These are phyloP conservation scores for Smittia sp. DNA, from an alignment of 2,888 invertebrate species.

Conservation along the genomic window DNA sequence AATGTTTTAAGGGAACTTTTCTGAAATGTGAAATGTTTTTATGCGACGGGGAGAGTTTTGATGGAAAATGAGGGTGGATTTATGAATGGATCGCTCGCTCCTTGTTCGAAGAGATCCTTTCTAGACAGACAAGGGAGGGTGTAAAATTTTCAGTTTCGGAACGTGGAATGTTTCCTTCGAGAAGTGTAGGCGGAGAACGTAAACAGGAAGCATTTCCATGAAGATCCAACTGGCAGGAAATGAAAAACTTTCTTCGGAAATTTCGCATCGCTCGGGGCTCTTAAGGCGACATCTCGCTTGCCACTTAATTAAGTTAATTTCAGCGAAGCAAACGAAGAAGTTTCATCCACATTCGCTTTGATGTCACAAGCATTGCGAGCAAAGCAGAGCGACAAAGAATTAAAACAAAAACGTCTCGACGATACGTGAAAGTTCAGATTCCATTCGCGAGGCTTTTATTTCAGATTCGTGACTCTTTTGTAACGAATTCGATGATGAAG, in stretches of 20 bases:
- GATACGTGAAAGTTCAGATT: no score
- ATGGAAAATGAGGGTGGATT: not conserved
- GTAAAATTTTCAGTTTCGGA: not conserved
- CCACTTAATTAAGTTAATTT: not conserved
- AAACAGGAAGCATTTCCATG: not conserved
- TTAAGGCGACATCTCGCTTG: not conserved
- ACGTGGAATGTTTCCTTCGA: not conserved
- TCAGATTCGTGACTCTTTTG: constrained; percentile 23
- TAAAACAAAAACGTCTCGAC: no score
- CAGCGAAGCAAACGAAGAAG: not conserved
- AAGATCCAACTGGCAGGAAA: not conserved
- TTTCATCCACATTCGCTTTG: not conserved
- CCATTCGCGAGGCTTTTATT: no score
- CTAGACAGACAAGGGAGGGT: not conserved
- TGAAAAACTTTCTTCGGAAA: not conserved
- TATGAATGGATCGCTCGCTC: not conserved
- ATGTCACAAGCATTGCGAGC: not conserved
- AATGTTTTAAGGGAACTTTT: not conserved
- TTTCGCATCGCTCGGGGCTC: not conserved
- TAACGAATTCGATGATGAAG: constrained; percentile 18
- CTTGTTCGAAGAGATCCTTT: not conserved
- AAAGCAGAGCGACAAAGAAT: not conserved
- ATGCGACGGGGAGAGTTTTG: constrained; percentile 7
- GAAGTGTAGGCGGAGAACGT: not conserved
- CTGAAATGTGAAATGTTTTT: not conserved